Evolutionary conservation across 2,888 invertebrate species (phyloP).

Genomic region (Apantesis nais): DNA sequence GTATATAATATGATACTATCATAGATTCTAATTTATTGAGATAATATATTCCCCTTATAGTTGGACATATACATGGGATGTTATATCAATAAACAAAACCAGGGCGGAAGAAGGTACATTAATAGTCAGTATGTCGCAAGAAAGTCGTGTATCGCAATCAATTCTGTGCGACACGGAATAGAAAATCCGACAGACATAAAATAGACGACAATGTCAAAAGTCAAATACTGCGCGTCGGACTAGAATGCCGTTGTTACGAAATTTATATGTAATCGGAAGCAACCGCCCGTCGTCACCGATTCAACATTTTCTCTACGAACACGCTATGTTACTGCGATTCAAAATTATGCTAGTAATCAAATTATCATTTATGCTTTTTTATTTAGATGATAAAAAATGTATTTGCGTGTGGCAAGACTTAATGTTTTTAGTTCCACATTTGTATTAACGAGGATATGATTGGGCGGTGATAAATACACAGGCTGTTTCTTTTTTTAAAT

Average conservation of each 20-base stretch:
- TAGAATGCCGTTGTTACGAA: conserved; percentile 49
- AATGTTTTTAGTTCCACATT: conserved; percentile 9
- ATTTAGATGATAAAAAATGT: not conserved
- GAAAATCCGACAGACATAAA: conserved; percentile 59
- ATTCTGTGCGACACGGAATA: conserved; percentile 60
- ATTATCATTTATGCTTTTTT: conserved; percentile 25
- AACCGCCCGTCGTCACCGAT: conserved; percentile 29
- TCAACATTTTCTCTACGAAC: conserved; percentile 43
- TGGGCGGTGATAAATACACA: not conserved
- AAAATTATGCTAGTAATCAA: conserved; percentile 33
- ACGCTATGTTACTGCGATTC: conserved; percentile 35
- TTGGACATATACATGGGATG: not conserved
- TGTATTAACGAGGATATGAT: conserved; percentile 11
- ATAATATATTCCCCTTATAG: not conserved
- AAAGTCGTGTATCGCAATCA: conserved; percentile 40
- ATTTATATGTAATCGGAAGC: conserved; percentile 58
- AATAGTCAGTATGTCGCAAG: conserved; percentile 21
- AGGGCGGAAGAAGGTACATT: not conserved
- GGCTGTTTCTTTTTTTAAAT: not conserved
- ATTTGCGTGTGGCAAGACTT: conserved; percentile 8
- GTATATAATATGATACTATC: not conserved
- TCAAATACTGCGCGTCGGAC: conserved; percentile 64
- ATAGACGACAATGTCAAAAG: conserved; percentile 75
- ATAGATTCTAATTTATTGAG: not conserved
- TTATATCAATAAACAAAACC: not conserved